These are phyloP conservation scores for Anoura caudifer DNA, from an alignment of 2,113 vertebrate genomes.

Conservation along the genomic window DNA sequence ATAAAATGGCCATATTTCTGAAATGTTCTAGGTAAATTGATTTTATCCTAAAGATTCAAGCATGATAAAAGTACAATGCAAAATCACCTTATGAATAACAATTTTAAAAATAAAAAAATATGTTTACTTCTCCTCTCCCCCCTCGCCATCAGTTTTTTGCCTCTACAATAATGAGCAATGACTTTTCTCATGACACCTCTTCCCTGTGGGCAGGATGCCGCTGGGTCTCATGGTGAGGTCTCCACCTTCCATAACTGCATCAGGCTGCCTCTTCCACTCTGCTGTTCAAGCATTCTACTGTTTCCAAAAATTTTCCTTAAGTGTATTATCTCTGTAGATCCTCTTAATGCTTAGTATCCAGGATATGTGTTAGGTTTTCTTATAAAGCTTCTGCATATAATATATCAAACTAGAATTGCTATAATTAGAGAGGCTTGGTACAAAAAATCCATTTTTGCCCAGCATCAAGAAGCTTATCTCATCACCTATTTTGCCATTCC, in stretches of 20 bases:
- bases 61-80: neutral
- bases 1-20: constrained; percentile 32
- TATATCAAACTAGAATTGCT: neutral
- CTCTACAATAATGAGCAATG: neutral
- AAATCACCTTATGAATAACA: constrained; percentile 17
- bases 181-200: neutral
- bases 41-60: neutral
- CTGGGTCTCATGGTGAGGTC: neutral
- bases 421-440: neutral
- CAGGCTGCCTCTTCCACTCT: neutral
- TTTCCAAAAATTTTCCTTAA: neutral
- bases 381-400: neutral
- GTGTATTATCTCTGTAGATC: neutral
- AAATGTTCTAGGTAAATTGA: neutral
- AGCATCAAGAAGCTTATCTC: neutral
- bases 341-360: neutral
- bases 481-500: neutral
- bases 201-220: neutral
- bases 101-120: neutral
- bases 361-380: neutral
- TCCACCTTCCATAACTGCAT: neutral
- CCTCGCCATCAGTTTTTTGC: neutral
- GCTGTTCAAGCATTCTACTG: neutral
- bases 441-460: neutral
- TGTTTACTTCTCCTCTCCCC: neutral